Conservation (phyloP, 2,797 vertebrate species). For the Amniataba percoides region DNA sequence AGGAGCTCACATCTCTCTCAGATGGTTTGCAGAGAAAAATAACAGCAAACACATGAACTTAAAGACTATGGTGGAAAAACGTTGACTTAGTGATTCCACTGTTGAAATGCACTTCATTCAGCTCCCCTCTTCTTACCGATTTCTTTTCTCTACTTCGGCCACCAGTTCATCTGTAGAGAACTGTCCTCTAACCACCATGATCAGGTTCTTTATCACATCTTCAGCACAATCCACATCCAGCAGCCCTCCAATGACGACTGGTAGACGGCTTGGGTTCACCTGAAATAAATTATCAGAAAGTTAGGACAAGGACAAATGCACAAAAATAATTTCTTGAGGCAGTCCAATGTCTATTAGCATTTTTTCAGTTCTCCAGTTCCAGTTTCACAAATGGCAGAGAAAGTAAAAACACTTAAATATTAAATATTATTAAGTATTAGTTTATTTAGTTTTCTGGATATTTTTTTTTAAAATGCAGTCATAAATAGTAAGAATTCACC, state of each 20-base stretch:
- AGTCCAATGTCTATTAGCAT: background rate
- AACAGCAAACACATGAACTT: background rate
- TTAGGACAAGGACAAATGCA: background rate
- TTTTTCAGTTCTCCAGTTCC: background rate
- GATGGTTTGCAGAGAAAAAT: background rate
- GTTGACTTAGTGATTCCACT: background rate
- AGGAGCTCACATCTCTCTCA: background rate
- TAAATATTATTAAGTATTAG: background rate
- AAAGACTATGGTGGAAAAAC: fast-evolving
- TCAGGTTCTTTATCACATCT: slow-evolving; percentile 97
- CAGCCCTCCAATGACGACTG: slow-evolving; percentile 95
- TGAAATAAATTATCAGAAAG: slow-evolving; percentile 60
- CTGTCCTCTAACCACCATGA: slow-evolving; percentile 96
- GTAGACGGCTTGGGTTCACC: slow-evolving; percentile 95
- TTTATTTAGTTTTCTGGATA: background rate
- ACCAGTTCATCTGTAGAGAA: slow-evolving; percentile 98
- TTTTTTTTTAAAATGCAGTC: no score
- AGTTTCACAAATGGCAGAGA: background rate
- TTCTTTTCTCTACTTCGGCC: slow-evolving; percentile 96
- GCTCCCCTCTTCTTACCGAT: slow-evolving; percentile 83
- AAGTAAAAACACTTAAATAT: background rate
- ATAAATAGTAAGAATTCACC: slow-evolving; percentile 75
- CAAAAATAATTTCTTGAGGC: background rate
- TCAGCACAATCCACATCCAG: slow-evolving; percentile 96
- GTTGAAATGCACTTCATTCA: background rate